Evolutionary conservation across 2,888 invertebrate genomes (phyloP).

Genomic region (Eristalis arbustorum): DNA sequence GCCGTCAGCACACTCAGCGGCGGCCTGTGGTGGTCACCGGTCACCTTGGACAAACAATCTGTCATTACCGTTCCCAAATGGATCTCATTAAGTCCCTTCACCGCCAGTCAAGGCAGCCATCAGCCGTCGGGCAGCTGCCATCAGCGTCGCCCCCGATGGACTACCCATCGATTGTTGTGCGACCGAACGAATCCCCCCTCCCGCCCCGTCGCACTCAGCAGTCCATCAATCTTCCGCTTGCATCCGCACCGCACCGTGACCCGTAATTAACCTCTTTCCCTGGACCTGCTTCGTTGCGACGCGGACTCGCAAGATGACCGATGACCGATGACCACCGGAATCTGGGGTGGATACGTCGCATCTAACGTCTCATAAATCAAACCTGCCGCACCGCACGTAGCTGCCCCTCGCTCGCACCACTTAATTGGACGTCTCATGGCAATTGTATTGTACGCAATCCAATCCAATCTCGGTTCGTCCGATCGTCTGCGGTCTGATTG

Average conservation of each 20-base stretch:
- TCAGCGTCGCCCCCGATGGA: not conserved
- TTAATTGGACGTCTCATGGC: not conserved
- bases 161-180: constrained; percentile 14
- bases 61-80: constrained; percentile 37
- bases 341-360: constrained; percentile 26
- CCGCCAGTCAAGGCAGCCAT: not conserved
- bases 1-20: not conserved
- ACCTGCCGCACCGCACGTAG: constrained; percentile 45
- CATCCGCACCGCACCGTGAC: constrained; percentile 14
- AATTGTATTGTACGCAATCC: not conserved
- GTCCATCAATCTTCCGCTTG: constrained; percentile 33
- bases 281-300: not conserved
- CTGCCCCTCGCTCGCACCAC: not conserved
- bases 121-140: not conserved
- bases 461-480: not conserved
- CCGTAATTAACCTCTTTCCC: constrained; percentile 30
- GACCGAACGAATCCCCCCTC: not conserved
- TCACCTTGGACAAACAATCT: constrained; percentile 20
- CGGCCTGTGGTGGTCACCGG: not conserved
- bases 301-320: not conserved
- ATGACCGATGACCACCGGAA: constrained; percentile 1
- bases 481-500: not conserved
- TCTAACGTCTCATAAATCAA: constrained; percentile 56
- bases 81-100: constrained; percentile 26
- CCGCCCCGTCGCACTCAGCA: not conserved